Evolutionary conservation across 2,888 invertebrate species (phyloP), one percentile per base, ranked within the genome.

Genomic region (Polietes domitor): DNA sequence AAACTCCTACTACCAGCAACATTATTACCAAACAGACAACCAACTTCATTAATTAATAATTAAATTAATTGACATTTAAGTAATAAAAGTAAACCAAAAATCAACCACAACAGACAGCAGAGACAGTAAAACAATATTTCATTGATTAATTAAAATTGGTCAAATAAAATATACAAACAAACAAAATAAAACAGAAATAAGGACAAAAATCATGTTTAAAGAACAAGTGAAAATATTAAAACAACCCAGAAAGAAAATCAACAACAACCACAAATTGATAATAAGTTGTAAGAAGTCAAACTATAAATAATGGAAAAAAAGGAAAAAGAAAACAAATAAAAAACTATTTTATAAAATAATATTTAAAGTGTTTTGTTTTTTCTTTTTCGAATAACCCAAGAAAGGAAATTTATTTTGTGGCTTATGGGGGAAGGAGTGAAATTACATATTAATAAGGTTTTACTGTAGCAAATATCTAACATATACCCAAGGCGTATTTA

Each of bases 331-430:
- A 74, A 82, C 82, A 88, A 87, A 87, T 86, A 88, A 89, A 88
- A 88, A 88, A 89, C 89, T 89, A 89, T 90, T 89, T 90, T 89
- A 89, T 89, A 89, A 89, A 88, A 89, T 89, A 88, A 75, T 85
- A 10, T 7, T 37, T 37, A 37, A 26, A 19, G 12, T 32, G 61
- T 61, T 41, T 58, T 70, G 21, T n/a, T 63, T 26, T 43, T 26
- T 50, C n/a, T 47, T 50, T 50, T 37, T 47, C 19, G 50, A 70
- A 70, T 47, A 70, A 19, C 41, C 6, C 2, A 41, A 2, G 12
- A n/a, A n/a, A n/a, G n/a, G n/a, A n/a, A n/a, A n/a, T n/a, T n/a
- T n/a, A n/a, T n/a, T n/a, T n/a, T n/a, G n/a, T n/a, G n/a, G n/a
- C n/a, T n/a, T n/a, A n/a, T n/a, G n/a, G n/a, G n/a, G n/a, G n/a